Evolutionary conservation across 1,140 invertebrate genomes (phyloP).

Genomic region (Oryctes rhinoceros): DNA sequence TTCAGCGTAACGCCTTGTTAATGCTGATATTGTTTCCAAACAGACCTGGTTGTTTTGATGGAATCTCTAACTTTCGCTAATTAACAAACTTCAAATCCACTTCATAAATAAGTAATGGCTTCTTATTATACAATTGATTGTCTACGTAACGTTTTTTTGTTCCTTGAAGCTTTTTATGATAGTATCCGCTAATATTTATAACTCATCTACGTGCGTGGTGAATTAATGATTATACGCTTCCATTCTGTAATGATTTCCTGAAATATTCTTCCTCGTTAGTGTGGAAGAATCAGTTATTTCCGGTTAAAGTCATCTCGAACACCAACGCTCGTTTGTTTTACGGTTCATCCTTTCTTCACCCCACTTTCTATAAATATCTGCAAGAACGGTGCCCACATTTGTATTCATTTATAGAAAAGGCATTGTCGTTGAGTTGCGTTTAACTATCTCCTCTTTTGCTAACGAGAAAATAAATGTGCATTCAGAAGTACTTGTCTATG

Average conservation of each 20-base stretch:
- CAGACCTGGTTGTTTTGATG: not conserved
- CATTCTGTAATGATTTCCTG: not conserved
- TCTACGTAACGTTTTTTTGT: no score
- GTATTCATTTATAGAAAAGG: not conserved
- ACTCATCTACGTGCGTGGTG: not conserved
- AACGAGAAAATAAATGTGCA: not conserved
- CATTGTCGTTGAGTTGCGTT: not conserved
- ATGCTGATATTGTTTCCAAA: not conserved
- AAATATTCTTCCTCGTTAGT: constrained; percentile 11
- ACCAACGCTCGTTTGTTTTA: not conserved
- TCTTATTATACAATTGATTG: no score
- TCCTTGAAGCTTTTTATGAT: no score
- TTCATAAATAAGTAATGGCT: no score
- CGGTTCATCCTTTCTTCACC: constrained; percentile 16
- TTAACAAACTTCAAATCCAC: no score
- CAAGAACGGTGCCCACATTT: constrained; percentile 1
- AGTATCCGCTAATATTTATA: no score
- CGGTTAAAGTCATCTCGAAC: constrained; percentile 11
- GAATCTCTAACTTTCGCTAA: not conserved
- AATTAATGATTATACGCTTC: not conserved
- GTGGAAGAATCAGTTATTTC: constrained; percentile 21
- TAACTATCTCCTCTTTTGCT: not conserved
- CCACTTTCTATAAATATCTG: constrained; percentile 14
- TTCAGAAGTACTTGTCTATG: no score
- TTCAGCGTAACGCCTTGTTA: not conserved